Percentiles rank a stretch among this genome's conserved stretches.
Conservation (phyloP, 2,888 invertebrate genomes). For the Nemoura dubitans region DNA sequence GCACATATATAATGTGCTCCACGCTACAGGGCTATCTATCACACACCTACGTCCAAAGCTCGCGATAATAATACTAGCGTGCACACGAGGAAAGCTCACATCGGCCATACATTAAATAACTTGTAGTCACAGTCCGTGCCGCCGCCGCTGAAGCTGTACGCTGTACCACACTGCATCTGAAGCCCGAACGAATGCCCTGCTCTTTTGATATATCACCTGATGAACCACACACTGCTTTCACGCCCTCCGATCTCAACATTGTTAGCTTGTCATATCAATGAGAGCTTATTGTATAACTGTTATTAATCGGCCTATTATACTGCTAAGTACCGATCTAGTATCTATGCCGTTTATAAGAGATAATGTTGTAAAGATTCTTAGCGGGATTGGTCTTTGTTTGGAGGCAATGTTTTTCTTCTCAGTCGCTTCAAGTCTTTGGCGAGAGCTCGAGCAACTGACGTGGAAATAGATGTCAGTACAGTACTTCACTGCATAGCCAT, state of each 20-base stretch:
- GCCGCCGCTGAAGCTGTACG: not conserved
- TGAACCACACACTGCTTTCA: not conserved
- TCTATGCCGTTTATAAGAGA: not conserved
- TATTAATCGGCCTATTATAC: slow-evolving; percentile 12
- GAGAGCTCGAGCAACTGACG: not conserved
- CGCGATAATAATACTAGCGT: not conserved
- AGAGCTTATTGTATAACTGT: slow-evolving; percentile 12
- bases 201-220: not conserved
- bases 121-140: not conserved
- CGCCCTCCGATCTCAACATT: slow-evolving; percentile 3
- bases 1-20: not conserved
- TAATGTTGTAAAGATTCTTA: not conserved
- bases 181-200: not conserved
- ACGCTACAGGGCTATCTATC: not conserved
- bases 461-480: not conserved
- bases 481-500: no score
- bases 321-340: not conserved
- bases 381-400: not conserved
- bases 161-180: not conserved
- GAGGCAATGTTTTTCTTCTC: not conserved
- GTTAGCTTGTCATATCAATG: slow-evolving; percentile 12
- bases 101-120: not conserved
- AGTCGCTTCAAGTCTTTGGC: not conserved
- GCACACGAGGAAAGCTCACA: not conserved
- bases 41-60: not conserved